These are phyloP conservation scores for Drosophila jambulina DNA, from an alignment of 1,140 invertebrate species.

Conservation along the genomic window DNA sequence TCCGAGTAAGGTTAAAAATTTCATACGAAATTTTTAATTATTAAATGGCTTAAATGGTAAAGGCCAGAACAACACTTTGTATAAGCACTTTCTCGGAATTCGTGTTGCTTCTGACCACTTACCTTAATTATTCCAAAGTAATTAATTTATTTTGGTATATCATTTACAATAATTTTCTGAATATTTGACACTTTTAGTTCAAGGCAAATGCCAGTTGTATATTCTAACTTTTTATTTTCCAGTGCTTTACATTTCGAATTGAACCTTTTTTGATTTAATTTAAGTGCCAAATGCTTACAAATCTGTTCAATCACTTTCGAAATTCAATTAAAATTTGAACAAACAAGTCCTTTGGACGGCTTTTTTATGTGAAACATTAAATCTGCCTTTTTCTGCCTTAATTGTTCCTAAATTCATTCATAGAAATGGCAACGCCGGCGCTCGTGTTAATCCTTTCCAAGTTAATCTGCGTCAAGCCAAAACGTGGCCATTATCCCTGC, in stretches of 20 bases:
- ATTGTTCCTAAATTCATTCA: slow-evolving; percentile 1
- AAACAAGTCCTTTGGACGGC: background rate
- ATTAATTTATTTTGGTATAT: background rate
- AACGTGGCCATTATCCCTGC: slow-evolving; percentile 6
- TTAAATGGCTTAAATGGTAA: background rate
- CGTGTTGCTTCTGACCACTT: background rate
- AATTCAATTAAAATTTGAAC: background rate
- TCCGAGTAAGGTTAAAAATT: background rate
- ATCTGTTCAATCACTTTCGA: background rate
- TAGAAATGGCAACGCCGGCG: background rate
- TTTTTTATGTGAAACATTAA: slow-evolving; percentile 3
- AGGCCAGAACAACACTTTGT: background rate
- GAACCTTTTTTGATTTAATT: background rate
- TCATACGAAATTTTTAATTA: background rate
- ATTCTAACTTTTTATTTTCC: background rate
- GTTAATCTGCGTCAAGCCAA: slow-evolving; percentile 28
- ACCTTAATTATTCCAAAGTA: background rate
- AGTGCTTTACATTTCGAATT: background rate
- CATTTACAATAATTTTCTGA: background rate
- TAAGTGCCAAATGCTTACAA: background rate
- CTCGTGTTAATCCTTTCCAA: slow-evolving; percentile 29
- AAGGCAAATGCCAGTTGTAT: background rate
- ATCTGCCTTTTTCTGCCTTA: background rate
- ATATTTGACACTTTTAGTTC: background rate
- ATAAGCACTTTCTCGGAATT: too few species aligned